These are phyloP conservation scores for Zingel zingel DNA, from an alignment of 2,113 vertebrate species.

Conservation along the genomic window DNA sequence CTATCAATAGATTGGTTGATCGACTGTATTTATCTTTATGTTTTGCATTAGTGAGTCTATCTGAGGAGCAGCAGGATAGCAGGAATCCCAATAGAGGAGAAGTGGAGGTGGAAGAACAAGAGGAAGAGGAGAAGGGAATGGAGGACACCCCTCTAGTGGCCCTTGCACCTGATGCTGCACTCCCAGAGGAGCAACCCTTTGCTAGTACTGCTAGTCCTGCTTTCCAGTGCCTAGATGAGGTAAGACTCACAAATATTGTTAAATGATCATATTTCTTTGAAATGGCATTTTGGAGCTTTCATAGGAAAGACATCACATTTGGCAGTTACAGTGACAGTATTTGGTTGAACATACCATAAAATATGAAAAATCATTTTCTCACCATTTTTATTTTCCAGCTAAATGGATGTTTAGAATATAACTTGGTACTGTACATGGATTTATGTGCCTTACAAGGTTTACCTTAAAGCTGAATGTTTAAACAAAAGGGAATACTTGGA, in stretches of 20 bases:
- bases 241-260: slow-evolving; percentile 64
- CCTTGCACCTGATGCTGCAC: slow-evolving; percentile 74
- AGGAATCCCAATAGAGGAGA: slow-evolving; percentile 25
- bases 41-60: slow-evolving; percentile 82
- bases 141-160: slow-evolving; percentile 60
- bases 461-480: not conserved
- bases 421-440: not conserved
- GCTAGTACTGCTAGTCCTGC: slow-evolving; percentile 75
- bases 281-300: not conserved
- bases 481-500: slow-evolving; percentile 28
- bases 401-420: not conserved
- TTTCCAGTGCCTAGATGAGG: slow-evolving; percentile 90
- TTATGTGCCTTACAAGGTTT: not conserved
- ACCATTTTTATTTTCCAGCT: not conserved
- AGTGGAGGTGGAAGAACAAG: slow-evolving; percentile 51
- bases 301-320: not conserved
- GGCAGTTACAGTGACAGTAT: not conserved
- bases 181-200: slow-evolving; percentile 73
- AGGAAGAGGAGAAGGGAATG: slow-evolving; percentile 33
- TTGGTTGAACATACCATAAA: not conserved
- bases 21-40: not conserved
- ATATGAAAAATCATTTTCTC: not conserved
- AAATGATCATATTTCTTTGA: not conserved
- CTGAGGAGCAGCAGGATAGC: slow-evolving; percentile 49
- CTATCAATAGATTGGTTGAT: not conserved